Conservation (phyloP, 2,113 vertebrate species). For the Semnornis frantzii region DNA sequence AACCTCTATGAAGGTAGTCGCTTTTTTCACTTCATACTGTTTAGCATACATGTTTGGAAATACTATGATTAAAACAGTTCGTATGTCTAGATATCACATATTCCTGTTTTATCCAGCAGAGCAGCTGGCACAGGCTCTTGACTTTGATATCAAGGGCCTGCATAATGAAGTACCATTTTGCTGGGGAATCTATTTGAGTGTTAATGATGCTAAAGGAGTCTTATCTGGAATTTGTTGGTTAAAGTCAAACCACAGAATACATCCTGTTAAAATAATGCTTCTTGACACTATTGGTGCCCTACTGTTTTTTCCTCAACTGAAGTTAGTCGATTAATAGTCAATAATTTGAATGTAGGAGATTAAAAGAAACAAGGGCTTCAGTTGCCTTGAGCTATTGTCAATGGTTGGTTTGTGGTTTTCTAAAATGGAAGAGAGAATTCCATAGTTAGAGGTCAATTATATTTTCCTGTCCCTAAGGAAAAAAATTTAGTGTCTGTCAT, state of each 20-base stretch:
- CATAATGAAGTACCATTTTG: not conserved
- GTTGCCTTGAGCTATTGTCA: slow-evolving; percentile 59
- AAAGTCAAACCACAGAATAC: not conserved
- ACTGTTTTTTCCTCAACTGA: not conserved
- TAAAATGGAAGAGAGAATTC: slow-evolving; percentile 25
- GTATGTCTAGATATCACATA: not conserved
- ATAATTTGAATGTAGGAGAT: slow-evolving; percentile 21
- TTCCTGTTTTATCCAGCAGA: not conserved
- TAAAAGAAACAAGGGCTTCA: slow-evolving; percentile 36
- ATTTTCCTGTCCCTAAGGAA: slow-evolving; percentile 58
- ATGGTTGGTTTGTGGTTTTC: slow-evolving; percentile 56
- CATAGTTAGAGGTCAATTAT: slow-evolving; percentile 31
- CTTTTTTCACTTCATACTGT: not conserved
- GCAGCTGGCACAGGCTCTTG: not conserved
- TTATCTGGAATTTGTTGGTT: not conserved
- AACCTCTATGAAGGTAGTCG: not conserved
- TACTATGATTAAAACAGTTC: not conserved
- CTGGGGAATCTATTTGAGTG: not conserved
- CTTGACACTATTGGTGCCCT: not conserved
- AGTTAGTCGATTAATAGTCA: not conserved
- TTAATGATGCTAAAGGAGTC: not conserved
- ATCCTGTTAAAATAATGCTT: not conserved
- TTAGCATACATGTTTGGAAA: not conserved
- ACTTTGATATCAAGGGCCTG: not conserved
- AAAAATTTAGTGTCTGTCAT: not conserved